phyloP scores from a whole-genome alignment of 1,140 invertebrate species.

The Riptortus pedestris region DNA sequence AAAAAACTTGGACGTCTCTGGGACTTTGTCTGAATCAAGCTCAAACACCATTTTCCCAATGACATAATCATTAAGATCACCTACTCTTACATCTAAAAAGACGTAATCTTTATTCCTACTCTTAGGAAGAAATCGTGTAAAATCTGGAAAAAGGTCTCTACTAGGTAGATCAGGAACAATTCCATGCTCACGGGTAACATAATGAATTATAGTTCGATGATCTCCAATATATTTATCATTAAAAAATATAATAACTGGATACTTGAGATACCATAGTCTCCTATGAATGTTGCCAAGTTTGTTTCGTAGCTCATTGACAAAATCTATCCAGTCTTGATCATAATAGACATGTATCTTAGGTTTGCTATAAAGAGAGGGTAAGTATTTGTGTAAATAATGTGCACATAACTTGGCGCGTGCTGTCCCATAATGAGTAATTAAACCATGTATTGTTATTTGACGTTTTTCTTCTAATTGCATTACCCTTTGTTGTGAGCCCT shows the following conservation, averaged over 20 bases:
- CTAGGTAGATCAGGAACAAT: background rate
- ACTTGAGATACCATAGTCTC: background rate
- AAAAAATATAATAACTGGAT: background rate
- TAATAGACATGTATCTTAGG: background rate
- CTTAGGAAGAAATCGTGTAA: background rate
- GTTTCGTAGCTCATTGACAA: background rate
- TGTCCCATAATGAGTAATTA: background rate
- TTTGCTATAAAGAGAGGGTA: background rate
- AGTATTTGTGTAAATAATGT: background rate
- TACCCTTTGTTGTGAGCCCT: too few species aligned
- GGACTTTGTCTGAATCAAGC: background rate
- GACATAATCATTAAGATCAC: background rate
- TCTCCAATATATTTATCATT: background rate
- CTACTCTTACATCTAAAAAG: background rate
- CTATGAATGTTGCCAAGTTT: background rate
- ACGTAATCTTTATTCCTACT: background rate
- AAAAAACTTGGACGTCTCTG: background rate
- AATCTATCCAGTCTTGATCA: background rate
- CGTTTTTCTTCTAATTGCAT: background rate
- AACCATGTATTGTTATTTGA: background rate
- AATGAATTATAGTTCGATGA: background rate
- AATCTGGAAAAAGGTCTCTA: background rate
- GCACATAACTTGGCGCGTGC: background rate
- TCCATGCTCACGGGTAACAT: background rate
- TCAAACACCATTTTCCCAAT: constrained; percentile 4